Evolutionary conservation across 2,113 vertebrate genomes (phyloP).

Genomic region (Urocolius indicus): DNA sequence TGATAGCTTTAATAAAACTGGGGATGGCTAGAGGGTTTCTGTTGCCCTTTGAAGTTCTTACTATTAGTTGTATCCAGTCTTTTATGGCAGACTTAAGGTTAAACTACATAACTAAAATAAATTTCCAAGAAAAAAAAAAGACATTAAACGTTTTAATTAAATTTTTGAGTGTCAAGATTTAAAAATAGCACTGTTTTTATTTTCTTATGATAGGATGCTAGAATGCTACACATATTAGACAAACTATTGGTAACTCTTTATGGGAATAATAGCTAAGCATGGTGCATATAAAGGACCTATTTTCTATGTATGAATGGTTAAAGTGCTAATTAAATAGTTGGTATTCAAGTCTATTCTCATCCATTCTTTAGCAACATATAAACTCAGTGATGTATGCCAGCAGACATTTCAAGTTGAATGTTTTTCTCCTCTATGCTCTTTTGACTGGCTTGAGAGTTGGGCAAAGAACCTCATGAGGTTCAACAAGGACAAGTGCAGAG

Average conservation of each 20-base stretch:
- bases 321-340: slow-evolving; percentile 91
- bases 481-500: too few relatives aligned
- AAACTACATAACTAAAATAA: slow-evolving; percentile 75
- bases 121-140: slow-evolving; percentile 65
- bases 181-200: slow-evolving; percentile 67
- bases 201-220: slow-evolving; percentile 57
- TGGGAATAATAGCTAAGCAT: slow-evolving; percentile 85
- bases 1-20: too few relatives aligned
- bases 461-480: too few relatives aligned
- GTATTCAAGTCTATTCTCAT: slow-evolving; percentile 77
- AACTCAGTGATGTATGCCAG: slow-evolving; percentile 84
- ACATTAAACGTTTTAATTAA: slow-evolving; percentile 68
- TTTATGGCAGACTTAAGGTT: slow-evolving; percentile 73
- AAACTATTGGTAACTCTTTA: slow-evolving; percentile 78
- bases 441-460: too few relatives aligned
- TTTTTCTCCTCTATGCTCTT: slow-evolving; percentile 89
- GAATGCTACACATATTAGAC: slow-evolving; percentile 68
- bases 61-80: slow-evolving; percentile 71
- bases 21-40: too few relatives aligned
- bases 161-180: slow-evolving; percentile 61
- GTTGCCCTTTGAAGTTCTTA: too few relatives aligned
- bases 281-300: slow-evolving; percentile 88
- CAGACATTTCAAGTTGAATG: slow-evolving; percentile 98
- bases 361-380: slow-evolving; percentile 82
- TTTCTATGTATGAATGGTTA: slow-evolving; percentile 83